A percentile compares a stretch with the other conserved stretches of the same genome.
Evolutionary conservation across 2,888 invertebrate genomes (phyloP).

Genomic region (Tetragonisca angustula): DNA sequence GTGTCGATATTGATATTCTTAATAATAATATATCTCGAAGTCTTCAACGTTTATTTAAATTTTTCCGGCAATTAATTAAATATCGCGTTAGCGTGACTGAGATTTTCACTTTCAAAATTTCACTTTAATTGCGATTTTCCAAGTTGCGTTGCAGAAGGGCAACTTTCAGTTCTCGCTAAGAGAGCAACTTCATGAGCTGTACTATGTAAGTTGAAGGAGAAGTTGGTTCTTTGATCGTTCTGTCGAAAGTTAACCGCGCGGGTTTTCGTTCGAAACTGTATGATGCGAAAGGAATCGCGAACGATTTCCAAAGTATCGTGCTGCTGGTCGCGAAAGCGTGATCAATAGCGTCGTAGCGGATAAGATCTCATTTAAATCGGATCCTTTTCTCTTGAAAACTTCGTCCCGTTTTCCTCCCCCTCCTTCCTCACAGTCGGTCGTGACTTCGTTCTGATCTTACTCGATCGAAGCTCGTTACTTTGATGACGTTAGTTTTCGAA

Average conservation of each 20-base stretch:
- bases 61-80: too few species aligned
- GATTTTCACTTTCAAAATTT: too few species aligned
- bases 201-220: not conserved
- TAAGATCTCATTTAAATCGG: constrained; percentile 72
- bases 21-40: too few species aligned
- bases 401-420: not conserved
- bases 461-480: constrained; percentile 23
- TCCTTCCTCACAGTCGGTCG: not conserved
- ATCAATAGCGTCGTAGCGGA: constrained; percentile 62
- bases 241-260: constrained; percentile 44
- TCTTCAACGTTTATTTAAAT: too few species aligned
- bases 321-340: constrained; percentile 28
- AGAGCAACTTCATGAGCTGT: not conserved
- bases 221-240: constrained; percentile 34
- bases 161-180: too few species aligned
- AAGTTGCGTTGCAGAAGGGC: not conserved
- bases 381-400: constrained; percentile 28
- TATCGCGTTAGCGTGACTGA: too few species aligned
- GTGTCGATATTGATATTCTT: too few species aligned
- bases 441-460: constrained; percentile 29
- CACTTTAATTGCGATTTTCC: not conserved
- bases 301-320: constrained; percentile 33
- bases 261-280: constrained; percentile 26
- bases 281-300: constrained; percentile 48
- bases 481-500: constrained; percentile 20